Evolutionary conservation across 2,888 invertebrate genomes (phyloP).

Genomic region (Agonopterix heracliana): DNA sequence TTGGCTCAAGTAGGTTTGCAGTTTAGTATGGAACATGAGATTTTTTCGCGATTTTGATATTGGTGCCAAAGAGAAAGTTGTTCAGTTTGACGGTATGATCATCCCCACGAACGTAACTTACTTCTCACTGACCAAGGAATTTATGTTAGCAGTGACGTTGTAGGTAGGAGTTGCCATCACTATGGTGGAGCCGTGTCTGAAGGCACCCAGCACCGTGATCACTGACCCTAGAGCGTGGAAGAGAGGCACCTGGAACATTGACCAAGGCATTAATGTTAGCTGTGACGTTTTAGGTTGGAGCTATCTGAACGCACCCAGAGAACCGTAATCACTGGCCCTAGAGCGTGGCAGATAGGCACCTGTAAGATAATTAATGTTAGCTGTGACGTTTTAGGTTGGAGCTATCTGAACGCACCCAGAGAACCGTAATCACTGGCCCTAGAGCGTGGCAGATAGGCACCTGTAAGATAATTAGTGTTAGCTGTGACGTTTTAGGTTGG

Average conservation of each 20-base stretch:
- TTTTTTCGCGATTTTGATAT: too few relatives aligned
- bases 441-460: slow-evolving; percentile 91
- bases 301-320: neutral
- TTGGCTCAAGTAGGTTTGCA: too few relatives aligned
- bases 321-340: slow-evolving; percentile 83
- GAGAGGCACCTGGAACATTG: slow-evolving; percentile 77
- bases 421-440: slow-evolving; percentile 81
- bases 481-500: neutral
- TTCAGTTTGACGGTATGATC: too few relatives aligned
- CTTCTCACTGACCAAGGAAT: slow-evolving; percentile 82
- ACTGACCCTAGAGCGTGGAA: slow-evolving; percentile 91
- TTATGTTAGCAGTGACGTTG: slow-evolving; percentile 75
- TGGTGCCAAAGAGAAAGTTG: too few relatives aligned
- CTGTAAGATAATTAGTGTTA: slow-evolving; percentile 24
- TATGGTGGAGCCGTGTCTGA: slow-evolving; percentile 78
- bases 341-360: slow-evolving; percentile 90
- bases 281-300: neutral
- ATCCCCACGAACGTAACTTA: too few relatives aligned
- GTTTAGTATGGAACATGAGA: too few relatives aligned
- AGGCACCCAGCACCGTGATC: slow-evolving; percentile 74
- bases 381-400: neutral
- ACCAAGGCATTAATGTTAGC: neutral
- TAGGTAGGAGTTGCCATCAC: slow-evolving; percentile 79
- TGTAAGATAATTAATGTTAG: slow-evolving; percentile 21
- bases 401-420: neutral